Evolutionary conservation across 2,113 vertebrate genomes (phyloP).

Genomic region (Stomatorhinus ivindoensis): DNA sequence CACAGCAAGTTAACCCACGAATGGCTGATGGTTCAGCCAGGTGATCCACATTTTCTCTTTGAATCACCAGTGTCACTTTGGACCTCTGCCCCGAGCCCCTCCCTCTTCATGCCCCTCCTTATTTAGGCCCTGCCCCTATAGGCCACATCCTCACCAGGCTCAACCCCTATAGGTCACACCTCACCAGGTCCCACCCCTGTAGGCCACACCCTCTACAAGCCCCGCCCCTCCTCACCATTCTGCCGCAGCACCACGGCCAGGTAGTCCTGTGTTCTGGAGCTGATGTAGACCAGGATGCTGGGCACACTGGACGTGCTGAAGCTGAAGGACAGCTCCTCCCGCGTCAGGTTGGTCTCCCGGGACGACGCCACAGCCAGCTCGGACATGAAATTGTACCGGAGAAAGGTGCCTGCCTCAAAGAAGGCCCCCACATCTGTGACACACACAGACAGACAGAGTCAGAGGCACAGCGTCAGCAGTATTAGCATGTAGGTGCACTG

Average conservation of each 20-base stretch:
- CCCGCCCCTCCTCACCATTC: background rate
- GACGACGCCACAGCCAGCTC: slow-evolving; percentile 28
- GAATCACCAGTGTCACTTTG: background rate
- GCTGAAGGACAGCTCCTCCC: slow-evolving; percentile 81
- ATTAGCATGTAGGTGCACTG: background rate
- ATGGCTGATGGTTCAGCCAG: background rate
- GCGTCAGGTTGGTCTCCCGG: slow-evolving; percentile 60
- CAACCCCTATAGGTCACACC: background rate
- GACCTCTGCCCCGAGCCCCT: background rate
- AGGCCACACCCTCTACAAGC: background rate
- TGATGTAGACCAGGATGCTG: slow-evolving; percentile 83
- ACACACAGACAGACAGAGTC: background rate
- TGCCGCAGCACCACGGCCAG: slow-evolving; percentile 79
- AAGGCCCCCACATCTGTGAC: slow-evolving; percentile 83
- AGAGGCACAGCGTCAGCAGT: background rate
- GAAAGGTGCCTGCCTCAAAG: slow-evolving; percentile 89
- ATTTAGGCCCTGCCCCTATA: background rate
- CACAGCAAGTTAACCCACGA: background rate
- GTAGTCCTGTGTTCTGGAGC: slow-evolving; percentile 82
- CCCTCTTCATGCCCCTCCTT: background rate
- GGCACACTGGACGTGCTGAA: slow-evolving; percentile 88
- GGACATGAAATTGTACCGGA: slow-evolving; percentile 79
- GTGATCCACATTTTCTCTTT: background rate
- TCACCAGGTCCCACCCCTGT: background rate
- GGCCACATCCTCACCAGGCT: background rate